Conservation (phyloP, 2,113 vertebrate species). For the Cervus canadensis region DNA sequence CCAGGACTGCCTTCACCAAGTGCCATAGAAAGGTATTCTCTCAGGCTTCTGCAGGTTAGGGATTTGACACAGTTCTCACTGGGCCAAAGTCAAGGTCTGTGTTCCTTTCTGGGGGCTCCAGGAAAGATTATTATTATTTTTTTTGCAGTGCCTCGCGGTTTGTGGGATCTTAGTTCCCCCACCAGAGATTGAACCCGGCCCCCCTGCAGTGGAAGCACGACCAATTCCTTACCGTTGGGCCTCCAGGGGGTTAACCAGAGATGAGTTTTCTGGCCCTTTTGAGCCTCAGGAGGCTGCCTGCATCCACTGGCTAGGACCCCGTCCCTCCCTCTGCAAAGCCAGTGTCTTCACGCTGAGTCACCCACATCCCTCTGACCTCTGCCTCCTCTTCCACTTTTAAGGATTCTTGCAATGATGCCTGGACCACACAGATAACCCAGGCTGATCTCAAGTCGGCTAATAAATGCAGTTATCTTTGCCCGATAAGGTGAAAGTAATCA, state of each 20-base stretch:
- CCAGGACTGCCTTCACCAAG: not conserved
- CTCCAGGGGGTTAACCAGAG: not conserved
- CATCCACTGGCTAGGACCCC: not conserved
- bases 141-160: fast-evolving
- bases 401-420: fast-evolving
- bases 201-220: not conserved
- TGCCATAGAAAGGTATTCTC: fast-evolving
- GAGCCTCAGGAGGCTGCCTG: fast-evolving
- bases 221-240: not conserved
- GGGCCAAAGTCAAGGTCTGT: not conserved
- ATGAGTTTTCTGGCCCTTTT: not conserved
- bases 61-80: not conserved
- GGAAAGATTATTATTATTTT: not conserved
- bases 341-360: fast-evolving
- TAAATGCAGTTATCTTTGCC: not conserved
- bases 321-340: not conserved
- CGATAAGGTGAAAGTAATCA: fast-evolving
- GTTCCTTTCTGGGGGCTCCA: not conserved
- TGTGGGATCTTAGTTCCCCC: not conserved
- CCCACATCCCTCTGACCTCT: not conserved
- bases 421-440: too few relatives aligned
- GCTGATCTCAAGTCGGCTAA: not conserved
- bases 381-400: not conserved
- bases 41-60: not conserved
- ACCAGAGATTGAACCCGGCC: not conserved